Percentiles rank a stretch among this genome's conserved stretches.
Evolutionary conservation across 2,113 vertebrate genomes (phyloP).

Genomic region (Solenodon paradoxus): DNA sequence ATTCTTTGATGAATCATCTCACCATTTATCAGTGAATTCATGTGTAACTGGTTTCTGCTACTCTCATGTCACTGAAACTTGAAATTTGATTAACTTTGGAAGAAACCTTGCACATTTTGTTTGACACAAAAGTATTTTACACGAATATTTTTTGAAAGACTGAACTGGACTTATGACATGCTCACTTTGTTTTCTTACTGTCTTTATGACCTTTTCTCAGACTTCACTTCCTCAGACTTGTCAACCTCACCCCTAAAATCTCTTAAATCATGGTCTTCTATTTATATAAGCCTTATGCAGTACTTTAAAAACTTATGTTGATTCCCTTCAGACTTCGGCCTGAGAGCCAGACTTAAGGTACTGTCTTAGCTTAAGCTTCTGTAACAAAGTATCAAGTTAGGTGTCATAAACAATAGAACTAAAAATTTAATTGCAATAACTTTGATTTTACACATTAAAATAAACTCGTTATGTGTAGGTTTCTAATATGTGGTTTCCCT

Average conservation of each 20-base stretch:
- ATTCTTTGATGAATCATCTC: not conserved
- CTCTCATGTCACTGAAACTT: not conserved
- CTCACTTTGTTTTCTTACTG: not conserved
- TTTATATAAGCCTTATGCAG: not conserved
- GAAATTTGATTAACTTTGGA: not conserved
- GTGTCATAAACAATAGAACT: not conserved
- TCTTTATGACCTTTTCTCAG: not conserved
- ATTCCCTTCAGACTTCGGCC: not conserved
- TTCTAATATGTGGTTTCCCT: no score
- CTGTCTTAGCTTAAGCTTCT: not conserved
- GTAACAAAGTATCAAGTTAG: not conserved
- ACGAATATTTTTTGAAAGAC: not conserved
- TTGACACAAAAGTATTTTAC: not conserved
- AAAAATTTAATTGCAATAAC: no score
- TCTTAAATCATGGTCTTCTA: not conserved
- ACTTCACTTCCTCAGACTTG: not conserved
- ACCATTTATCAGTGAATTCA: not conserved
- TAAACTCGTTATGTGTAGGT: no score
- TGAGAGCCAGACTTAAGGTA: not conserved
- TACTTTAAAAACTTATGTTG: not conserved
- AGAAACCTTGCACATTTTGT: no score
- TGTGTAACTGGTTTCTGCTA: not conserved
- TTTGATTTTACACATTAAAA: no score
- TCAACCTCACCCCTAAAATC: not conserved
- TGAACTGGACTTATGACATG: not conserved